Evolutionary conservation across 2,797 vertebrate species (phyloP), one percentile per base, ranked within the genome.

Genomic region (Petrocephalus sullivani): DNA sequence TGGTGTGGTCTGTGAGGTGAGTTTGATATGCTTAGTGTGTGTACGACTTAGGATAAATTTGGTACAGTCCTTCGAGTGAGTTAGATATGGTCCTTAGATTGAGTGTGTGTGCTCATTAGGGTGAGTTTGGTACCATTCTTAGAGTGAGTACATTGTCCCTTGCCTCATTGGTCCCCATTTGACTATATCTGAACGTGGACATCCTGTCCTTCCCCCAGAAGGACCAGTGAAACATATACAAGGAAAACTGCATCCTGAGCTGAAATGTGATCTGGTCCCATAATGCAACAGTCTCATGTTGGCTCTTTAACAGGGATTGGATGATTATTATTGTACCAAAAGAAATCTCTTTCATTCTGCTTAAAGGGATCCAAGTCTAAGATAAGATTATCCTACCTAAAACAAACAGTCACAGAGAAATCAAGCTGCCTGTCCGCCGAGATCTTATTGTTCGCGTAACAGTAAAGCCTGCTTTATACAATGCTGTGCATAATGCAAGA

Each of bases 401-500:
- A 83, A 83, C 46, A 82, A 82, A 82, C 49, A 83, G 81, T 53
- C 81, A 83, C 81, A 53, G 49, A 21, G 41, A 53, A 53, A 83
- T 83, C 7, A n/a, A 83, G 81, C 49, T 19, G 49, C 9, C 21
- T 12, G 81, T 83, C 46, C 49, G 46, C 46, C 1, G 46, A 46
- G 81, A 83, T 7, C 16, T 21, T 46, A 83, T 83, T 83, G 81
- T 83, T 83, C 49, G 8, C 19, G 7, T 82, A 82, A 53, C 78
- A 37, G 67, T 82, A 19, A 83, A 83, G 81, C 49, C 21, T 10
- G 49, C 41, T 83, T 83, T 83, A 53, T 53, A 51, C 49, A 83
- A 83, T 53, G 37, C 81, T 23, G 1, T 83, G 81, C 81, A 83
- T 83, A 83, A 83, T 83, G 81, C 49, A 6, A 53, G n/a, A 83